Evolutionary conservation across 1,140 invertebrate species (phyloP), one percentile per base, ranked within the genome.

Genomic region (Plectus sambesii): DNA sequence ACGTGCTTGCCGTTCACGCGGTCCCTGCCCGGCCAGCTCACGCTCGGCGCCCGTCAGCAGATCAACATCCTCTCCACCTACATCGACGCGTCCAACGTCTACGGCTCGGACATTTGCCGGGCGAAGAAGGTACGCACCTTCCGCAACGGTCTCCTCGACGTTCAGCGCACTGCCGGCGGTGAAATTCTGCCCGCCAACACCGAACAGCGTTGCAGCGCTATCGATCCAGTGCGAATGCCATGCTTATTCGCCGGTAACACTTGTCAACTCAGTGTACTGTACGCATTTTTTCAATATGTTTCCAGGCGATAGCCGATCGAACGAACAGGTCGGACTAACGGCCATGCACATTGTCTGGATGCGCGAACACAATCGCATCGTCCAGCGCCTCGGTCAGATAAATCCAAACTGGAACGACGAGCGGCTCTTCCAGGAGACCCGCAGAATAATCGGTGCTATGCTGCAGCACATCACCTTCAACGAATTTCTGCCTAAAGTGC

Each of bases 381-480:
- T 61, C 2, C 17, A 42, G 8, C 20, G 26, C 37, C 35, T 90
- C 23, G 76, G 79, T 0, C 73, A 78, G 43, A 45, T 69, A 0
- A 71, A 72, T 54, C 56, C 63, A 9, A 48, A 62, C 8, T 72
- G 70, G 69, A 47, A 58, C 25, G 69, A 72, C 39, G 69, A 72
- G 47, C 53, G 41, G n/a, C 36, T 72, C 30, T 70, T 63, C 48
- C 69, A 70, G 54, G 69, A 69, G 73, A 73, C 85, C 0, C 75
- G 87, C 53, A 77, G 85, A 36, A 87, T 96, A 59, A 80, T 84
- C 40, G 84, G 87, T 40, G 89, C 87, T 2, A 78, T 84, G 68
- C 81, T 89, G 41, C 87, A 94, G 69, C 87, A 93, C 60, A 83
- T 94, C 35, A 89, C 86, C 0, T 93, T 82, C 71, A 89, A 87